Percentiles rank a stretch among this genome's conserved stretches.
Conservation (phyloP, 1,140 invertebrate species). For the Phymorhynchus buccinoides region DNA sequence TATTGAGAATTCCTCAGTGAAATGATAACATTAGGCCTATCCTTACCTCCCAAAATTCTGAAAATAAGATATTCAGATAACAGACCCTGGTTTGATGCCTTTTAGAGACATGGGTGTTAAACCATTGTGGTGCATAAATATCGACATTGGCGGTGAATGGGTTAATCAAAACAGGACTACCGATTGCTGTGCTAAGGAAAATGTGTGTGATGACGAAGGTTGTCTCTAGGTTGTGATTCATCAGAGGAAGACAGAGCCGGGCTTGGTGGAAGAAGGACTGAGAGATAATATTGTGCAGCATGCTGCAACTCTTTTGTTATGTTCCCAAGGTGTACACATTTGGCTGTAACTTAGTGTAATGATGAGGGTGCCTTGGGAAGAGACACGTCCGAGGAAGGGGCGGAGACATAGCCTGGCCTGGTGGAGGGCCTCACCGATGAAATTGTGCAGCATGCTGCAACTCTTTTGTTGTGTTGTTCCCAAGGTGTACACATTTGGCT, state of each 20-base stretch:
- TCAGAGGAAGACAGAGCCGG: slow-evolving; percentile 77
- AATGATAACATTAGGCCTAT: too few relatives aligned
- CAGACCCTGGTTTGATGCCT: too few relatives aligned
- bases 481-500: slow-evolving; percentile 88
- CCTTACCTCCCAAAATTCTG: too few relatives aligned
- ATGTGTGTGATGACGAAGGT: slow-evolving; percentile 96
- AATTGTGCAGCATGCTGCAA: slow-evolving; percentile 86
- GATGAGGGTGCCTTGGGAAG: slow-evolving; percentile 94
- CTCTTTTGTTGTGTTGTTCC: slow-evolving; percentile 38
- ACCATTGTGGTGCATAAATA: too few relatives aligned
- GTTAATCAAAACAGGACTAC: too few relatives aligned
- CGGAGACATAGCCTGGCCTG: slow-evolving; percentile 76
- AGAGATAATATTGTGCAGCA: slow-evolving; percentile 78
- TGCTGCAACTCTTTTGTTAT: slow-evolving; percentile 85
- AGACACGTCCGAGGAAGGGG: slow-evolving; percentile 81
- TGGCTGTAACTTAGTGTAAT: slow-evolving; percentile 94
- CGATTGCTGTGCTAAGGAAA: too few relatives aligned
- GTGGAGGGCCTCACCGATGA: slow-evolving; percentile 75
- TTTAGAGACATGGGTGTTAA: too few relatives aligned
- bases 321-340: slow-evolving; percentile 83
- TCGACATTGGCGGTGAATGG: too few relatives aligned
- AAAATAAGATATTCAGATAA: too few relatives aligned
- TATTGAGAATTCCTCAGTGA: too few relatives aligned
- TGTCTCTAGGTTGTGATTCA: slow-evolving; percentile 88
- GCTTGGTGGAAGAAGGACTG: slow-evolving; percentile 75